Evolutionary conservation across 2,113 vertebrate genomes (phyloP).

Genomic region (Phyllopteryx taeniolatus): DNA sequence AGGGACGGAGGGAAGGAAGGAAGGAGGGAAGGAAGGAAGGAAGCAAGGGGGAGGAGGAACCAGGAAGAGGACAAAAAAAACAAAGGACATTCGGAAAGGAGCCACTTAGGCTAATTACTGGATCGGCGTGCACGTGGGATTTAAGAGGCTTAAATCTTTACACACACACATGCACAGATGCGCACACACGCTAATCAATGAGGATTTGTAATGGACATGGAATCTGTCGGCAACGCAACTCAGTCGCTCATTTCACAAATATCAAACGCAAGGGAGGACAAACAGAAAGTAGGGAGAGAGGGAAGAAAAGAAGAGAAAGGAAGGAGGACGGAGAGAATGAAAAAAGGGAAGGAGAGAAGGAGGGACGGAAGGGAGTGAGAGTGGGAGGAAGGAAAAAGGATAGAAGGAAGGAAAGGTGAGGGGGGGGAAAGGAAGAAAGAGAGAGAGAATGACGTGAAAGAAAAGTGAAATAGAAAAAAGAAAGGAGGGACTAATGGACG

Average conservation of each 20-base stretch:
- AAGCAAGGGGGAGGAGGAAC: background rate
- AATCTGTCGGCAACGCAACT: background rate
- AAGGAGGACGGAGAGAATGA: background rate
- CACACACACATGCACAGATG: slow-evolving; percentile 42
- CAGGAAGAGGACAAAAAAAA: background rate
- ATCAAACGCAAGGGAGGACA: background rate
- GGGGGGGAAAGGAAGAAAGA: no score
- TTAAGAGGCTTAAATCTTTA: slow-evolving; percentile 48
- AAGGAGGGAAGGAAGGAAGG: background rate
- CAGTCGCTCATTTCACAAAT: background rate
- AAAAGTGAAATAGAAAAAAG: no score
- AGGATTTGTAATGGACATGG: background rate
- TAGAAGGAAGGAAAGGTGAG: no score
- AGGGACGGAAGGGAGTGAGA: background rate
- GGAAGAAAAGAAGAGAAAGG: background rate
- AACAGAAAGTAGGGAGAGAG: background rate
- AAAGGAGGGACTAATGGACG: background rate
- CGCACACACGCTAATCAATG: background rate
- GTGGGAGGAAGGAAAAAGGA: background rate
- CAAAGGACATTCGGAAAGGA: slow-evolving; percentile 3
- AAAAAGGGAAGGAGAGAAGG: no score
- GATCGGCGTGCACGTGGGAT: slow-evolving; percentile 25
- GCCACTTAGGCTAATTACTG: slow-evolving; percentile 62
- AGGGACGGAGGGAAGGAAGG: no score
- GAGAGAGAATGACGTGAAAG: no score